These are phyloP conservation scores for Gonioctena quinquepunctata DNA, from an alignment of 1,140 invertebrate genomes.

Conservation along the genomic window DNA sequence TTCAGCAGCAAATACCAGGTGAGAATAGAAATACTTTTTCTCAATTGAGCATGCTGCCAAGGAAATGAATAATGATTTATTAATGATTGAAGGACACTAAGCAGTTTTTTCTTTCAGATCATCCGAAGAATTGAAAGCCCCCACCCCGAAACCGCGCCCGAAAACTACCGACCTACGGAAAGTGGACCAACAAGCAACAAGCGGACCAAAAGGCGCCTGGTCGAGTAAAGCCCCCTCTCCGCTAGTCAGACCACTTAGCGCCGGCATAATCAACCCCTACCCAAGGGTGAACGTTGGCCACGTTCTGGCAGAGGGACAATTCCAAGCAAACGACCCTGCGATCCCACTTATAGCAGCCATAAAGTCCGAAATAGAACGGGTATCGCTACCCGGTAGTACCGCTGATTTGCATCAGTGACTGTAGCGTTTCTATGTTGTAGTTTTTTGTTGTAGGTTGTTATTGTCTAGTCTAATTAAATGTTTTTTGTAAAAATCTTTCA, in stretches of 20 bases:
- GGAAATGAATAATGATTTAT: too few relatives aligned
- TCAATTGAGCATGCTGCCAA: too few relatives aligned
- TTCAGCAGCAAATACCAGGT: conserved; percentile 59
- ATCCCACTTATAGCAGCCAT: conserved; percentile 68
- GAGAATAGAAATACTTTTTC: background rate
- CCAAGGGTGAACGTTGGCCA: conserved; percentile 58
- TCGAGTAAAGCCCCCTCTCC: conserved; percentile 53
- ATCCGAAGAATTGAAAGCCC: conserved; percentile 24
- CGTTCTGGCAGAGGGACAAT: conserved; percentile 57
- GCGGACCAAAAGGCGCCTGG: conserved; percentile 57
- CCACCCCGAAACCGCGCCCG: conserved; percentile 46
- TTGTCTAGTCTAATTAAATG: too few relatives aligned
- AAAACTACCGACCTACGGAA: conserved; percentile 53
- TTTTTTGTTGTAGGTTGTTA: too few relatives aligned
- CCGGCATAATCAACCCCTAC: conserved; percentile 48
- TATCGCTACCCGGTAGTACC: conserved; percentile 51
- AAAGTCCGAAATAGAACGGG: conserved; percentile 65
- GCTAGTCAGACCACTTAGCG: conserved; percentile 60
- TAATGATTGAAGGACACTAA: too few relatives aligned
- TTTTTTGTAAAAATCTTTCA: too few relatives aligned
- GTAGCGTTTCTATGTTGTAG: background rate
- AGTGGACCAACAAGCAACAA: conserved; percentile 32
- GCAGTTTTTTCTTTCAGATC: conserved; percentile 18
- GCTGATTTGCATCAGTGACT: conserved; percentile 34
- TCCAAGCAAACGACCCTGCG: conserved; percentile 63